Percentiles rank a stretch among this genome's conserved stretches.
These are phyloP conservation scores for Metopolophium dirhodum DNA, from an alignment of 1,140 invertebrate genomes.

Conservation along the genomic window DNA sequence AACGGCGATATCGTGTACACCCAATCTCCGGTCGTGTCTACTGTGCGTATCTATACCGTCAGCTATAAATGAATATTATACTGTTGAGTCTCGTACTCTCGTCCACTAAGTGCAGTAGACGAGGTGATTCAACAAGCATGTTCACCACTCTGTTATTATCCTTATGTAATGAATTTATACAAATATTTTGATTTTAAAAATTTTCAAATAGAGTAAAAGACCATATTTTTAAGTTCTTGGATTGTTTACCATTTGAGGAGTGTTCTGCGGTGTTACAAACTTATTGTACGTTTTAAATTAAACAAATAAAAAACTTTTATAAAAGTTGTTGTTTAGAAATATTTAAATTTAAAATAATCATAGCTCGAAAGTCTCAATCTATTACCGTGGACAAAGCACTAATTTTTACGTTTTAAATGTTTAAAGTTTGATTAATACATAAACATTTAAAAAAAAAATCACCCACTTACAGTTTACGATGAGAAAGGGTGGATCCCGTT, in stretches of 20 bases:
- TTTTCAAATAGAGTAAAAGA: not conserved
- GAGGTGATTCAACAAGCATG: not conserved
- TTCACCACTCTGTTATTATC: not conserved
- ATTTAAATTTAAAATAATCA: not conserved
- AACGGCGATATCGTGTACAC: not conserved
- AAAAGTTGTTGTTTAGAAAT: not conserved
- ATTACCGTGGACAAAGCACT: too few relatives aligned
- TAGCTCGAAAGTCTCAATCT: too few relatives aligned
- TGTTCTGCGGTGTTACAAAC: too few relatives aligned
- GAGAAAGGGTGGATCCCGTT: not conserved
- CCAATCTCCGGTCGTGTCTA: not conserved
- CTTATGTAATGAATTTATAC: not conserved
- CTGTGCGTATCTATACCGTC: not conserved
- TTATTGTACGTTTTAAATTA: too few relatives aligned
- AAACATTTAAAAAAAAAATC: not conserved
- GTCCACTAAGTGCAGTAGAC: not conserved
- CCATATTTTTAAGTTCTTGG: not conserved
- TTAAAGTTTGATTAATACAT: not conserved
- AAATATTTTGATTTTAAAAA: not conserved
- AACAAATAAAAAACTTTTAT: not conserved
- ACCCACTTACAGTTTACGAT: not conserved
- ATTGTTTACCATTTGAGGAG: not conserved
- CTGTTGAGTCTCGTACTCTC: not conserved
- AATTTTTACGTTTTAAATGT: not conserved
- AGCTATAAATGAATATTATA: not conserved